These are phyloP conservation scores for Diorhabda elongata DNA, from an alignment of 1,140 invertebrate genomes.

Conservation along the genomic window DNA sequence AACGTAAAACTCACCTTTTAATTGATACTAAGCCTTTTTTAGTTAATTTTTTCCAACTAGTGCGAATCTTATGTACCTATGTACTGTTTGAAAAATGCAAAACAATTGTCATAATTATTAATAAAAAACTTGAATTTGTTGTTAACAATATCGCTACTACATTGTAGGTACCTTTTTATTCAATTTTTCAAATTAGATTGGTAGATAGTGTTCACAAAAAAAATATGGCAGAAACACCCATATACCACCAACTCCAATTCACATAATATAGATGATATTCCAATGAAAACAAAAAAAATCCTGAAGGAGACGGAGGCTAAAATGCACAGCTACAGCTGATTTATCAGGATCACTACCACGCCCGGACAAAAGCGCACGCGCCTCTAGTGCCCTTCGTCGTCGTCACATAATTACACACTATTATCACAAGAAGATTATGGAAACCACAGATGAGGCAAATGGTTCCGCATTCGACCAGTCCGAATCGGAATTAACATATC, in stretches of 20 bases:
- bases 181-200: not conserved
- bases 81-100: too few species aligned
- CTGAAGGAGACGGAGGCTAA: constrained; percentile 33
- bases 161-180: too few species aligned
- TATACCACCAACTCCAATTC: not conserved
- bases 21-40: too few species aligned
- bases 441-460: constrained; percentile 32
- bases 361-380: constrained; percentile 42
- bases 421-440: constrained; percentile 45
- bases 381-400: constrained; percentile 23
- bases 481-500: constrained; percentile 38
- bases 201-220: not conserved
- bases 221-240: not conserved
- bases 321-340: constrained; percentile 39
- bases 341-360: constrained; percentile 46
- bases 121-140: too few species aligned
- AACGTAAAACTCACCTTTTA: too few species aligned
- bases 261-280: constrained; percentile 4
- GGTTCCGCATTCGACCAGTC: constrained; percentile 26
- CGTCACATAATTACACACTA: constrained; percentile 44
- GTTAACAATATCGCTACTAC: too few species aligned
- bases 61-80: too few species aligned
- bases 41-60: too few species aligned
- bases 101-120: too few species aligned
- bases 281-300: constrained; percentile 3